Percentiles rank a stretch among this genome's conserved stretches.
Conservation (phyloP, 2,888 invertebrate genomes). For the Electrophaes corylata region DNA sequence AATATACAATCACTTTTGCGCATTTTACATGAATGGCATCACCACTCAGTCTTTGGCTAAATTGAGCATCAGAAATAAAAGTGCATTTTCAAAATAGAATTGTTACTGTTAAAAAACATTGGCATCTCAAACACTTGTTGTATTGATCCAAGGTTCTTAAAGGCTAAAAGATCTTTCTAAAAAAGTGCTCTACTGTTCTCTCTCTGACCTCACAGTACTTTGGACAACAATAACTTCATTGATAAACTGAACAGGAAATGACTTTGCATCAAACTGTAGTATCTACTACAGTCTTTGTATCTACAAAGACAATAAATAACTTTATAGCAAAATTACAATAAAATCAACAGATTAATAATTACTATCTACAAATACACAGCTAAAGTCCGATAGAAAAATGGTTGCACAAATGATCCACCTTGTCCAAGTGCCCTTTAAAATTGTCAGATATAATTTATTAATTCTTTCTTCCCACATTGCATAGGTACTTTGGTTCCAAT, state of each 20-base stretch:
- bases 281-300: neutral
- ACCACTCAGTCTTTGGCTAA: conserved; percentile 73
- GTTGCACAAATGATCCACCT: neutral
- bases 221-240: neutral
- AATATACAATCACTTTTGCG: conserved; percentile 36
- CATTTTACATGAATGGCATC: conserved; percentile 39
- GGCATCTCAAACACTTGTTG: neutral
- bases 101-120: neutral
- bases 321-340: too few species aligned
- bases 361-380: too few species aligned
- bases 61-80: conserved; percentile 61
- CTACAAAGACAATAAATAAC: too few species aligned
- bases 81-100: neutral
- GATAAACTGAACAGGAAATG: neutral
- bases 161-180: too few species aligned
- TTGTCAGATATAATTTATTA: neutral
- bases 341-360: too few species aligned
- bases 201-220: too few species aligned
- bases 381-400: neutral
- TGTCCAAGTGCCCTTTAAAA: neutral
- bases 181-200: too few species aligned
- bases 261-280: neutral
- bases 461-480: neutral
- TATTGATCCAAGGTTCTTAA: neutral
- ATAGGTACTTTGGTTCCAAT: neutral